Evolutionary conservation across 2,888 invertebrate genomes (phyloP), one percentile per base, ranked within the genome.

Genomic region (Anthrax anthrax): DNA sequence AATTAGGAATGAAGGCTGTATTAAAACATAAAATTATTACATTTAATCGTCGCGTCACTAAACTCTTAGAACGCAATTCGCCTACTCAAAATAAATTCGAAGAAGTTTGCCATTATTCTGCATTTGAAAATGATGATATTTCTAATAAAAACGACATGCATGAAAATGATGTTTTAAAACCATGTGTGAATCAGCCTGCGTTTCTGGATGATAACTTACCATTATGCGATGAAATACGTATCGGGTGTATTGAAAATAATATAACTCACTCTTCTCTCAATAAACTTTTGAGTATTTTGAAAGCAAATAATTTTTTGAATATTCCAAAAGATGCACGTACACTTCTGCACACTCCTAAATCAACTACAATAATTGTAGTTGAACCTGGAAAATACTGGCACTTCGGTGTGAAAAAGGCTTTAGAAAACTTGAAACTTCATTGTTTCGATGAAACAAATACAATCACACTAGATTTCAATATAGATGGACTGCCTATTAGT

Each of bases 401-500:
- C 32, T 36, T 34, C 37, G 40, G 47, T 13, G 9, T 47, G 8
- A 32, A 36, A 23, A 39, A 5, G 8, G 38, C 18, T 18, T 19
- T 39, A 14, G 18, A 39, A 13, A 39, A 14, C 19, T 13, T 23
- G 5, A 16, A 34, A 18, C 18, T 19, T 39, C n/a, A 41, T 23
- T 27, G 1, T 14, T 13, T 13, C 12, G 18, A 13, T 17, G 18
- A 18, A 12, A 12, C 6, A 17, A 39, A 18, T 9, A 32, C 2
- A 27, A 41, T 47, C n/a, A 14, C 14, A 13, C 36, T 48, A 8
- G 17, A 38, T 38, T 44, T 48, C n/a, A 46, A 42, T 17, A 42
- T 46, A 18, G 46, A 46, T 29, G 46, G 42, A 3, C 13, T 46
- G 34, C 37, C 37, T 4, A 44, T 48, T 23, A 41, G 29, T 17